These are phyloP conservation scores for Sander vitreus DNA, from an alignment of 2,113 vertebrate genomes.

Conservation along the genomic window DNA sequence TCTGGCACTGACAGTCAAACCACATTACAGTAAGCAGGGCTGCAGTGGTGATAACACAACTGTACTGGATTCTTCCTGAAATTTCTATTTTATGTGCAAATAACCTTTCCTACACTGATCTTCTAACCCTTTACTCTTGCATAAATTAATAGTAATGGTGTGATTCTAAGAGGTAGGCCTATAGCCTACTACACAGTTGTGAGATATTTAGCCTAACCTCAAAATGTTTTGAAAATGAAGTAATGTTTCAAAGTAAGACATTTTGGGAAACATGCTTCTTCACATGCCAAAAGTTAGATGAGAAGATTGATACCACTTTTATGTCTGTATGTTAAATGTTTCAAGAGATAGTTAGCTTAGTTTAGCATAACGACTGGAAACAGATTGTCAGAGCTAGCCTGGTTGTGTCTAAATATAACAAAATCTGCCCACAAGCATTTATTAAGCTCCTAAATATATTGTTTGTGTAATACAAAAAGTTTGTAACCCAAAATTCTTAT, in stretches of 20 bases:
- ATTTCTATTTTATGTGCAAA: constrained; percentile 27
- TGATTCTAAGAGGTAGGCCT: background rate
- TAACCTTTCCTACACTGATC: constrained; percentile 5
- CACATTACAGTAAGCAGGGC: constrained; percentile 31
- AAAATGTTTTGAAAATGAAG: background rate
- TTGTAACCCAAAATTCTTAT: background rate
- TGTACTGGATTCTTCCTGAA: background rate
- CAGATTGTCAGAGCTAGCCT: background rate
- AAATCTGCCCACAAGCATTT: background rate
- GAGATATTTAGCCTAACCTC: background rate
- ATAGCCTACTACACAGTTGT: background rate
- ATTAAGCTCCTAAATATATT: background rate
- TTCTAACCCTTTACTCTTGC: background rate
- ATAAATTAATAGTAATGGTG: background rate
- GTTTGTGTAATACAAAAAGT: background rate
- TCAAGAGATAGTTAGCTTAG: background rate
- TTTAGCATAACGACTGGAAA: background rate
- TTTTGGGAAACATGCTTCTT: background rate
- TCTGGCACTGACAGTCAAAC: constrained; percentile 17
- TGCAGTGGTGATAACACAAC: constrained; percentile 21
- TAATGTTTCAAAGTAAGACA: background rate
- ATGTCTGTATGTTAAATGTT: background rate
- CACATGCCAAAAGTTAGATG: background rate
- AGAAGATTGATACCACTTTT: background rate
- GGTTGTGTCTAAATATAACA: background rate